phyloP scores from a whole-genome alignment of 2,113 vertebrate species.

The Etheostoma spectabile region DNA sequence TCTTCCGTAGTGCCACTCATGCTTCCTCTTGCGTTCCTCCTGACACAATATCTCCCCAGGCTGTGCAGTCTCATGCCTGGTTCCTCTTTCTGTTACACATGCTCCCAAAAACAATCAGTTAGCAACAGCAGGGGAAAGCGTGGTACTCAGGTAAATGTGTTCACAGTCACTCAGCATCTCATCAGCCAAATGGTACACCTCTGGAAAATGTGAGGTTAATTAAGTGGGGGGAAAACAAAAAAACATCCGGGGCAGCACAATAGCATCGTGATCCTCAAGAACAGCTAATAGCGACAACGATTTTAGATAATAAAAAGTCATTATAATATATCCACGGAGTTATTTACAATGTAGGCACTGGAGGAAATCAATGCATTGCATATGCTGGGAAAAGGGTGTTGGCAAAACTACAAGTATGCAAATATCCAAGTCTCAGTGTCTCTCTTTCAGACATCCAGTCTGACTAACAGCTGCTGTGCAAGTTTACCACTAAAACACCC shows the following conservation, averaged over 20 bases:
- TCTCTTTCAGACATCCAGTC: constrained; percentile 65
- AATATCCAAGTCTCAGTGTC: constrained; percentile 60
- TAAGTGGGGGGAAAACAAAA: too few relatives aligned
- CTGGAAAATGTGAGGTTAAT: neutral
- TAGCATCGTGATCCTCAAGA: neutral
- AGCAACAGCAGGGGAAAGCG: neutral
- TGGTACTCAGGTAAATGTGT: neutral
- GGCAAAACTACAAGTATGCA: constrained; percentile 70
- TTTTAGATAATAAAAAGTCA: neutral
- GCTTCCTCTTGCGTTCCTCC: constrained; percentile 54
- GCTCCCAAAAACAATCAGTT: constrained; percentile 16
- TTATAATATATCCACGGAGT: constrained; percentile 28
- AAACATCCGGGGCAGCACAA: constrained; percentile 3
- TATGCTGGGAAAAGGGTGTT: constrained; percentile 57
- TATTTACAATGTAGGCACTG: constrained; percentile 46
- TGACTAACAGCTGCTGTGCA: constrained; percentile 72
- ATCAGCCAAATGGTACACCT: neutral
- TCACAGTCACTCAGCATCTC: constrained; percentile 10
- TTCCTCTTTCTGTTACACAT: constrained; percentile 36
- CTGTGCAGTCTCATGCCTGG: constrained; percentile 59
- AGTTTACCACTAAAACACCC: constrained; percentile 54
- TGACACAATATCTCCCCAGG: constrained; percentile 52
- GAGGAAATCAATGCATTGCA: constrained; percentile 53
- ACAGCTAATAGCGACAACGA: neutral
- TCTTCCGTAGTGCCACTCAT: constrained; percentile 49